These are phyloP conservation scores for Salticus scenicus DNA, from an alignment of 2,888 invertebrate species.

Conservation along the genomic window DNA sequence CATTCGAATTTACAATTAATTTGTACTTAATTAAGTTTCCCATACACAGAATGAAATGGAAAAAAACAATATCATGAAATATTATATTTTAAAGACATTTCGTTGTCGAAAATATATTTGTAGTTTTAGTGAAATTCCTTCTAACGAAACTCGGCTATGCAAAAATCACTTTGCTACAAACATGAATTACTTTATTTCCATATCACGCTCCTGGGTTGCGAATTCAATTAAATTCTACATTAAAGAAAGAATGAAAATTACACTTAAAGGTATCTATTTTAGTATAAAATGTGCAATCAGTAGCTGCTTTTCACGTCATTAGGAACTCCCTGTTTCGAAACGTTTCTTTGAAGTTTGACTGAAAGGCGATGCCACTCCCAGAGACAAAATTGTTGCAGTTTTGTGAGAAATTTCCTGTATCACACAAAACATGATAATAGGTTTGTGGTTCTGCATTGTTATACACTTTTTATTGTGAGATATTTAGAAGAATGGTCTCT, in stretches of 20 bases:
- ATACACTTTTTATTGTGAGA: background rate
- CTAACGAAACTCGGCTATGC: too few relatives aligned
- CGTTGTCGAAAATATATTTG: too few relatives aligned
- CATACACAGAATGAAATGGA: too few relatives aligned
- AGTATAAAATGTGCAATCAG: constrained; percentile 12
- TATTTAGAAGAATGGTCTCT: too few relatives aligned
- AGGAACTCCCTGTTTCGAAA: background rate
- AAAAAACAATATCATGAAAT: too few relatives aligned
- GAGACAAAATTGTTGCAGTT: background rate
- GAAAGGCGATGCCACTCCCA: background rate
- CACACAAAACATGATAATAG: background rate
- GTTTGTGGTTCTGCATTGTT: background rate
- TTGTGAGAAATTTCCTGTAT: background rate
- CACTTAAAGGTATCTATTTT: constrained; percentile 27
- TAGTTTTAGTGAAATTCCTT: too few relatives aligned
- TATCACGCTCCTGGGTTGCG: constrained; percentile 36
- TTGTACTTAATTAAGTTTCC: too few relatives aligned
- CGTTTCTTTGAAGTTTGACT: background rate
- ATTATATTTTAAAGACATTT: too few relatives aligned
- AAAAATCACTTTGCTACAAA: too few relatives aligned
- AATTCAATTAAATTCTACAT: constrained; percentile 61
- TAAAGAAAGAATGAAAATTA: constrained; percentile 19
- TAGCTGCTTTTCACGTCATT: constrained; percentile 21
- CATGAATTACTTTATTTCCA: constrained; percentile 51
- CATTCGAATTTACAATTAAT: too few relatives aligned